A percentile compares a stretch with the other conserved stretches of the same genome.
phyloP scores from a whole-genome alignment of 2,113 vertebrate species.

The Calidris pygmaea region DNA sequence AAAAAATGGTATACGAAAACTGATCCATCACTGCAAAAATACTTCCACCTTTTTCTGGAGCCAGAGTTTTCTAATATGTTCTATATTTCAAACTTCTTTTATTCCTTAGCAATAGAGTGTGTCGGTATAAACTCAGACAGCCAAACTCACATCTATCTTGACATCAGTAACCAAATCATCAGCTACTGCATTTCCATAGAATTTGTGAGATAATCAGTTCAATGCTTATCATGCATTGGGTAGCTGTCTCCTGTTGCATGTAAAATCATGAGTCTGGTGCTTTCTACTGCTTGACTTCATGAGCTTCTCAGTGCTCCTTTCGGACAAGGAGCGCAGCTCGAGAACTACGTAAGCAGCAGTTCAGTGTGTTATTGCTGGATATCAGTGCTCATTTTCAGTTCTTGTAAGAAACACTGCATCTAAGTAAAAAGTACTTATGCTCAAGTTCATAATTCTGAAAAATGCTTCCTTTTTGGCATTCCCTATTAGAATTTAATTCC shows the following conservation, averaged over 20 bases:
- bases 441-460: background rate
- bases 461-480: background rate
- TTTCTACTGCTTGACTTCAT: background rate
- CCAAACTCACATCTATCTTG: background rate
- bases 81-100: background rate
- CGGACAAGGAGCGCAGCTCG: background rate
- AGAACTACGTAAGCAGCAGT: background rate
- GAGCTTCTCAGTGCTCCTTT: background rate
- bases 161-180: background rate
- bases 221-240: too few relatives aligned
- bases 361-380: background rate
- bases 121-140: background rate
- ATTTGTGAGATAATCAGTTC: fast-evolving
- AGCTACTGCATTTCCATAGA: background rate
- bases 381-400: background rate
- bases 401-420: background rate
- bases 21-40: background rate
- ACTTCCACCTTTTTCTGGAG: background rate
- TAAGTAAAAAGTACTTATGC: background rate
- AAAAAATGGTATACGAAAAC: background rate
- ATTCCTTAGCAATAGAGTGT: background rate
- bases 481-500: background rate
- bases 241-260: background rate
- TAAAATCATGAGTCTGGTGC: background rate
- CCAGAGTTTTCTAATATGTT: background rate